These are phyloP conservation scores for Micrastur ruficollis DNA, from an alignment of 2,797 vertebrate genomes.

Conservation along the genomic window DNA sequence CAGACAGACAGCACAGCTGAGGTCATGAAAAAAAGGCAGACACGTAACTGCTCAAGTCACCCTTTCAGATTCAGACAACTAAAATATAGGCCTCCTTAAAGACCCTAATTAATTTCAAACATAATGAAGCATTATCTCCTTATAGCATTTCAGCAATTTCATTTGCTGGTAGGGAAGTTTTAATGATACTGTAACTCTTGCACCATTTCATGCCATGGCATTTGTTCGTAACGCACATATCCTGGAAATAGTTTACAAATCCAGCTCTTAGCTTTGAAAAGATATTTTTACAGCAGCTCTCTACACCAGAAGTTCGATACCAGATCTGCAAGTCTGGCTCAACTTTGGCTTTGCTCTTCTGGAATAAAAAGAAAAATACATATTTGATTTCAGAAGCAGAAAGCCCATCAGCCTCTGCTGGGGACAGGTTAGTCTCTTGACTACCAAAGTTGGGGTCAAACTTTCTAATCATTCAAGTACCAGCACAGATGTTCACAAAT, in stretches of 20 bases:
- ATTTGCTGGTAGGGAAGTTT: neutral
- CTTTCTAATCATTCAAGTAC: neutral
- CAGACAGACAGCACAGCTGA: neutral
- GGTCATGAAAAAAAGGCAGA: neutral
- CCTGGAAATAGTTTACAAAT: neutral
- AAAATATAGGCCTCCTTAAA: neutral
- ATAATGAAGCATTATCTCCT: neutral
- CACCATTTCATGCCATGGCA: accelerated
- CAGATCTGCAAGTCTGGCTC: neutral
- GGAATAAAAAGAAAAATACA: neutral
- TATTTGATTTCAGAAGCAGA: neutral
- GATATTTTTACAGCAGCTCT: neutral
- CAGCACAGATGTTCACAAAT: neutral
- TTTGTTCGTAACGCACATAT: accelerated
- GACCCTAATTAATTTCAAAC: neutral
- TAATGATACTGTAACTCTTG: neutral
- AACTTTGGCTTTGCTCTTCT: neutral
- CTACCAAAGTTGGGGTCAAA: neutral
- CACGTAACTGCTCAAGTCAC: neutral
- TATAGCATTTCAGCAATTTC: neutral
- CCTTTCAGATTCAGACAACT: neutral
- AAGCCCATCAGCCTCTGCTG: neutral
- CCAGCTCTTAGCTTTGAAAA: neutral
- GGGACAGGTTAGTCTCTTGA: neutral
- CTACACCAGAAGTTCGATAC: neutral